Percentiles rank a stretch among this genome's conserved stretches.
phyloP scores from a whole-genome alignment of 2,797 vertebrate species.

The Scolopax rusticola region DNA sequence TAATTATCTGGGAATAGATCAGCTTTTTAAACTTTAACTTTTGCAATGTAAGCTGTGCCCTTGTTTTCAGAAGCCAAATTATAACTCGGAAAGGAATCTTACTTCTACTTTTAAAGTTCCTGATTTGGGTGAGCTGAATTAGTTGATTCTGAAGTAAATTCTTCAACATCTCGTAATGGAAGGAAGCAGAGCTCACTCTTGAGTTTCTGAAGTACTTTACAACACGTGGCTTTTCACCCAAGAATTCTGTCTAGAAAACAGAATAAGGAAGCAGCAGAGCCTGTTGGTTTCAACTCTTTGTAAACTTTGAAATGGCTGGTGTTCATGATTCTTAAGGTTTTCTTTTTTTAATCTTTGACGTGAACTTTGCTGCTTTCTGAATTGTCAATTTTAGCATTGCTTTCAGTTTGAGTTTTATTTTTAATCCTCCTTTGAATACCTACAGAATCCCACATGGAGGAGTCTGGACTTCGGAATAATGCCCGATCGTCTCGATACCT shows the following conservation, averaged over 20 bases:
- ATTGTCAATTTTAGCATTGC: neutral
- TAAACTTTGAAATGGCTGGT: neutral
- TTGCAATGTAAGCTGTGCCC: neutral
- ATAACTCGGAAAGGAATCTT: neutral
- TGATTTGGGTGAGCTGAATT: neutral
- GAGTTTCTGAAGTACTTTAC: neutral
- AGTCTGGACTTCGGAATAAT: slow-evolving; percentile 97
- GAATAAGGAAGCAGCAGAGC: neutral
- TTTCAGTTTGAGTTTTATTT: neutral
- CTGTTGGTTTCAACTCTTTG: neutral
- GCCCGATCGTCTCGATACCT: slow-evolving; percentile 93
- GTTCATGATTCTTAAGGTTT: neutral
- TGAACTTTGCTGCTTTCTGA: neutral
- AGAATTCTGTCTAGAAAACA: neutral
- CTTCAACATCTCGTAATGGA: neutral
- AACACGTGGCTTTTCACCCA: neutral
- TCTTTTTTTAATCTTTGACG: neutral
- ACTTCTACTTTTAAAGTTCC: neutral
- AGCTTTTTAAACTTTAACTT: neutral
- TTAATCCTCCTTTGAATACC: neutral
- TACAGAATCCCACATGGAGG: slow-evolving; percentile 96
- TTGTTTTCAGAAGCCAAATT: neutral
- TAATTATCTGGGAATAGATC: neutral
- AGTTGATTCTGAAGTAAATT: neutral
- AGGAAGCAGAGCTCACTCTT: neutral